These are phyloP conservation scores for Tinea trinotella DNA, from an alignment of 2,888 invertebrate species.

Conservation along the genomic window DNA sequence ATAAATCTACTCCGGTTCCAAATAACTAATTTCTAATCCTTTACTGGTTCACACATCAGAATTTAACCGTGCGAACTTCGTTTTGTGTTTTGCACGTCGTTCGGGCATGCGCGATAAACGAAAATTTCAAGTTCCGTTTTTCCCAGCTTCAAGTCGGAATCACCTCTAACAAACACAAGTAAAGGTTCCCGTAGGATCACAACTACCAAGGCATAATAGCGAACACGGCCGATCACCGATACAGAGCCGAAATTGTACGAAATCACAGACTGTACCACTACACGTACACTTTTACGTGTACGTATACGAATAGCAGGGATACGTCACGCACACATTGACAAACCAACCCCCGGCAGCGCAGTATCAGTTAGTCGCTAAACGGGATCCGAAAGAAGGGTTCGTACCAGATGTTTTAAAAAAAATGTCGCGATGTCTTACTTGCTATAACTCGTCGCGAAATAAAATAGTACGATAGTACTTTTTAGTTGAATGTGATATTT, in stretches of 20 bases:
- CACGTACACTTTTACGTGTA: neutral
- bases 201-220: constrained; percentile 9
- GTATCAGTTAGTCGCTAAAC: constrained; percentile 41
- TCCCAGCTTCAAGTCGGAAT: constrained; percentile 35
- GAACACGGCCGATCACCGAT: constrained; percentile 13
- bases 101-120: constrained; percentile 40
- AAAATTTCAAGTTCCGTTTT: constrained; percentile 31
- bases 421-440: neutral
- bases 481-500: neutral
- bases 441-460: neutral
- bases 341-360: constrained; percentile 45
- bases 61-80: constrained; percentile 5
- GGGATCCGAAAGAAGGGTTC: neutral
- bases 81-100: constrained; percentile 18
- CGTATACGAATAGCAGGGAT: constrained; percentile 22
- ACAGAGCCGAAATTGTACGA: constrained; percentile 14
- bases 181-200: constrained; percentile 31
- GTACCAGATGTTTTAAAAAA: neutral
- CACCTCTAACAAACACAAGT: constrained; percentile 33
- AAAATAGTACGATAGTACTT: neutral
- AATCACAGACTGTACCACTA: constrained; percentile 12
- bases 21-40: constrained; percentile 1
- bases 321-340: constrained; percentile 38
- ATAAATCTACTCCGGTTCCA: neutral
- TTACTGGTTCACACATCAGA: neutral